phyloP scores from a whole-genome alignment of 2,797 vertebrate genomes.

The Esox masquinongy region DNA sequence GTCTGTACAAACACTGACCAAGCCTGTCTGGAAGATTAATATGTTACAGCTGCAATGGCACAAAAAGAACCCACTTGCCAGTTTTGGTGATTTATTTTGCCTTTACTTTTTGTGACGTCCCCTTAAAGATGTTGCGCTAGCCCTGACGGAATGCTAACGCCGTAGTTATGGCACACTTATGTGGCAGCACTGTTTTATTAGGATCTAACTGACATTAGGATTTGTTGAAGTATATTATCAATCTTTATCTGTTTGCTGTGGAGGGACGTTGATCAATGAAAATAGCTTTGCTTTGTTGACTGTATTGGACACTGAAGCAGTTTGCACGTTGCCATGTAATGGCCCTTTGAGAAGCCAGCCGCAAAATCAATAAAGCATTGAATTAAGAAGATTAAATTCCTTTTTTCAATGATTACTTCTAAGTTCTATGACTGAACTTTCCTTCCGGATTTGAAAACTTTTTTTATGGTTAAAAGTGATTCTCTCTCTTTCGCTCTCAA shows the following conservation, averaged over 20 bases:
- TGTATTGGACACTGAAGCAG: slow-evolving; percentile 69
- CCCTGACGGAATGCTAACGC: slow-evolving; percentile 56
- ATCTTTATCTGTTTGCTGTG: slow-evolving; percentile 76
- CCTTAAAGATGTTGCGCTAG: slow-evolving; percentile 8
- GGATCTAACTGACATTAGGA: slow-evolving; percentile 74
- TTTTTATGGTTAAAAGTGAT: slow-evolving; percentile 60
- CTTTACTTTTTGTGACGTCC: slow-evolving; percentile 37
- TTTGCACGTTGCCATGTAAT: slow-evolving; percentile 66
- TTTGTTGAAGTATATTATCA: slow-evolving; percentile 80
- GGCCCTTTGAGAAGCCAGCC: slow-evolving; percentile 66
- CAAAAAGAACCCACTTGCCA: slow-evolving; percentile 52
- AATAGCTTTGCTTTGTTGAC: slow-evolving; percentile 78
- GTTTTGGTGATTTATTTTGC: slow-evolving; percentile 63
- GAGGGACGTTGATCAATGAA: slow-evolving; percentile 79
- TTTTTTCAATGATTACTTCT: slow-evolving; percentile 60
- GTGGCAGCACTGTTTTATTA: slow-evolving; percentile 67
- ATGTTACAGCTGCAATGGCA: slow-evolving; percentile 66
- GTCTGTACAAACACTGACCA: slow-evolving; percentile 53
- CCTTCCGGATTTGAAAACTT: slow-evolving; percentile 58
- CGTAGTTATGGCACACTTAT: slow-evolving; percentile 57
- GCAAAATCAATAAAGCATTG: slow-evolving; percentile 75
- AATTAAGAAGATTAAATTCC: slow-evolving; percentile 75
- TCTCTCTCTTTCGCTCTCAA: slow-evolving; percentile 25
- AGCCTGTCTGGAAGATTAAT: slow-evolving; percentile 70
- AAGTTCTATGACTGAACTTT: slow-evolving; percentile 58